Evolutionary conservation across 2,797 vertebrate genomes (phyloP).

Genomic region (Xenopus petersii): DNA sequence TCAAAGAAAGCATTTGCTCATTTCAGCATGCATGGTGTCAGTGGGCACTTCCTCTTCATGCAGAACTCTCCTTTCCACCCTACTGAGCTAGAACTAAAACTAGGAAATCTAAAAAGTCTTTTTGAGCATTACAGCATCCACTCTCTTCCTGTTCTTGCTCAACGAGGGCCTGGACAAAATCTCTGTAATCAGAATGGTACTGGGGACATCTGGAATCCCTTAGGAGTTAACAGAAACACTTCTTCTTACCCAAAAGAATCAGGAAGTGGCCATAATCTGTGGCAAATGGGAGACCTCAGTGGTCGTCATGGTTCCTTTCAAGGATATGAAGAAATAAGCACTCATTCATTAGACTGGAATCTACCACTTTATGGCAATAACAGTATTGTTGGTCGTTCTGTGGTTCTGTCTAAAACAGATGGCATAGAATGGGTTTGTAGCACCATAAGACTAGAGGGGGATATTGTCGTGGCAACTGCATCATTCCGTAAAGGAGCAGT

Average conservation of each 20-base stretch:
- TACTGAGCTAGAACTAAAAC: slow-evolving; percentile 62
- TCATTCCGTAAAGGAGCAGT: slow-evolving; percentile 64
- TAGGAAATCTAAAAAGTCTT: slow-evolving; percentile 58
- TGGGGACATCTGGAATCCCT: slow-evolving; percentile 76
- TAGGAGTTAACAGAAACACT: slow-evolving; percentile 49
- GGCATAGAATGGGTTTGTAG: slow-evolving; percentile 62
- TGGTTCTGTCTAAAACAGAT: slow-evolving; percentile 64
- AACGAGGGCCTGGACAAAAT: slow-evolving; percentile 45
- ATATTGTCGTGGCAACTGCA: slow-evolving; percentile 61
- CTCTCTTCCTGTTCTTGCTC: slow-evolving; percentile 66
- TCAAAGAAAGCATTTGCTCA: slow-evolving; percentile 62
- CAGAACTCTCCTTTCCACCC: slow-evolving; percentile 73
- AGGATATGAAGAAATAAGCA: slow-evolving; percentile 10
- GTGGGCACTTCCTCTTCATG: slow-evolving; percentile 64
- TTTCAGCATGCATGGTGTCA: slow-evolving; percentile 68
- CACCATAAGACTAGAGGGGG: slow-evolving; percentile 67
- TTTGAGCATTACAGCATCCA: slow-evolving; percentile 70
- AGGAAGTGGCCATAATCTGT: slow-evolving; percentile 68
- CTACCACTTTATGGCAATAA: slow-evolving; percentile 75
- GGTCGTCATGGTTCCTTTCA: slow-evolving; percentile 64
- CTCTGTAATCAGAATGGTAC: slow-evolving; percentile 68
- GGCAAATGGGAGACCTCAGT: slow-evolving; percentile 74
- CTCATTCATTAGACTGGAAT: slow-evolving; percentile 64
- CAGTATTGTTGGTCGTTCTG: slow-evolving; percentile 75
- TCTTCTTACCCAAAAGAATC: slow-evolving; percentile 58